Conservation (phyloP, 2,888 invertebrate genomes). For the Cheilosia variabilis region DNA sequence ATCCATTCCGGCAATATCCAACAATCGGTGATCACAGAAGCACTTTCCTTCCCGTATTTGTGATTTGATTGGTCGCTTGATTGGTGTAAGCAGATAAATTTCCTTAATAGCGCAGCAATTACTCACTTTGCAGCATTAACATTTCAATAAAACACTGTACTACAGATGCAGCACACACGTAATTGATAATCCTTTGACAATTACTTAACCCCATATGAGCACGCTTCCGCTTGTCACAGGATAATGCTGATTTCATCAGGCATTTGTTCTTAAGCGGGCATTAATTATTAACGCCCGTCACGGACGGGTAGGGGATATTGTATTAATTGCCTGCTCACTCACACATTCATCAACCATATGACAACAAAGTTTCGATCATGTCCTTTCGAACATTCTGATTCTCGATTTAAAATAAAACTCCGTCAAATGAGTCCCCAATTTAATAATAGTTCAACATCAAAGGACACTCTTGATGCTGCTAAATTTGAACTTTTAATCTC, state of each 20-base stretch:
- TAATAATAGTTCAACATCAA: not conserved
- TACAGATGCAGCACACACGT: not conserved
- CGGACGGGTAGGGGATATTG: not conserved
- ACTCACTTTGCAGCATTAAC: slow-evolving; percentile 4
- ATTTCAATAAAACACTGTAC: not conserved
- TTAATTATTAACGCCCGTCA: slow-evolving; percentile 13
- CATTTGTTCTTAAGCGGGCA: not conserved
- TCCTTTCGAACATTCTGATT: too few species aligned
- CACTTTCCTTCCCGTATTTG: not conserved
- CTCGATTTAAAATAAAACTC: not conserved
- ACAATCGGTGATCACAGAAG: too few species aligned
- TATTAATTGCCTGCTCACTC: too few species aligned
- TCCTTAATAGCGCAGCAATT: not conserved
- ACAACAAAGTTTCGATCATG: too few species aligned
- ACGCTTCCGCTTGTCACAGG: not conserved
- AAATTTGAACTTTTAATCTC: slow-evolving; percentile 11
- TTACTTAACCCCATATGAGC: not conserved
- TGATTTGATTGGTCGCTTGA: not conserved
- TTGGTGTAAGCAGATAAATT: not conserved
- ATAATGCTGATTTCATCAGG: not conserved
- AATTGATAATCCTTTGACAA: slow-evolving; percentile 18
- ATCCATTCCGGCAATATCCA: too few species aligned
- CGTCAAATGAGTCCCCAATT: too few species aligned
- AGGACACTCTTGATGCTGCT: slow-evolving; percentile 1
- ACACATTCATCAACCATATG: too few species aligned